Conservation (phyloP, 64 coral and sea anemone species). For the Acropora yongei region DNA sequence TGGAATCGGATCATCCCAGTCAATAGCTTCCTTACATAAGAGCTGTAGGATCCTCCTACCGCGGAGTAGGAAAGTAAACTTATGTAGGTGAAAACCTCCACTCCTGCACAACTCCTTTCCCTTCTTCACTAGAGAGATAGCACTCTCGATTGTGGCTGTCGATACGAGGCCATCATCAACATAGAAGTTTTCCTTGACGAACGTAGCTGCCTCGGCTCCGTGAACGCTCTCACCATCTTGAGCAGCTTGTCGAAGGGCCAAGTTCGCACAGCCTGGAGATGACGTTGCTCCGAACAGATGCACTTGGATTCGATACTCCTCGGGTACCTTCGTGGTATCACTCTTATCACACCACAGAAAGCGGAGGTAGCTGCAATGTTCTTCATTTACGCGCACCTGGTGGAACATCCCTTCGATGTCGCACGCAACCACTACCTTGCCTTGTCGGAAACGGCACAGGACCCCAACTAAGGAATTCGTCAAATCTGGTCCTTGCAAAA, state of each 20-base stretch:
- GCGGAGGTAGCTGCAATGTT: not conserved
- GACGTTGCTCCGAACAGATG: conserved; percentile 23
- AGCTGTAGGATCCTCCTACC: conserved; percentile 21
- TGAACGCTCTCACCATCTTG: conserved; percentile 14
- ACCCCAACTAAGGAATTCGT: not conserved
- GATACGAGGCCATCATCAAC: conserved; percentile 22
- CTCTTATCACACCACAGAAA: conserved; percentile 6
- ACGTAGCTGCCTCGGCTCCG: conserved; percentile 9
- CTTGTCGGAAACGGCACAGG: not conserved
- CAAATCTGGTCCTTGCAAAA: conserved; percentile 19
- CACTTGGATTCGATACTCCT: conserved; percentile 38
- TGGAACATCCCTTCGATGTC: conserved; percentile 19
- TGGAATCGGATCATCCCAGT: conserved; percentile 28
- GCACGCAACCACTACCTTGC: not conserved
- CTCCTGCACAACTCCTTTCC: no score
- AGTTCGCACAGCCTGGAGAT: conserved; percentile 34
- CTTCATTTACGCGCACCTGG: conserved; percentile 15
- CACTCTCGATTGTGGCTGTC: not conserved
- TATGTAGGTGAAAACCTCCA: no score
- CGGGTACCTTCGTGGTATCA: conserved; percentile 5
- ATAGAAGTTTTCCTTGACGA: conserved; percentile 20
- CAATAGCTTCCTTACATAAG: not conserved
- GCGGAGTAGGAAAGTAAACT: not conserved
- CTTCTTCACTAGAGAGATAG: no score
- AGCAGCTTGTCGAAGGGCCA: no score